phyloP scores from a whole-genome alignment of 2,113 vertebrate genomes.

The Chascanopsetta lugubris region DNA sequence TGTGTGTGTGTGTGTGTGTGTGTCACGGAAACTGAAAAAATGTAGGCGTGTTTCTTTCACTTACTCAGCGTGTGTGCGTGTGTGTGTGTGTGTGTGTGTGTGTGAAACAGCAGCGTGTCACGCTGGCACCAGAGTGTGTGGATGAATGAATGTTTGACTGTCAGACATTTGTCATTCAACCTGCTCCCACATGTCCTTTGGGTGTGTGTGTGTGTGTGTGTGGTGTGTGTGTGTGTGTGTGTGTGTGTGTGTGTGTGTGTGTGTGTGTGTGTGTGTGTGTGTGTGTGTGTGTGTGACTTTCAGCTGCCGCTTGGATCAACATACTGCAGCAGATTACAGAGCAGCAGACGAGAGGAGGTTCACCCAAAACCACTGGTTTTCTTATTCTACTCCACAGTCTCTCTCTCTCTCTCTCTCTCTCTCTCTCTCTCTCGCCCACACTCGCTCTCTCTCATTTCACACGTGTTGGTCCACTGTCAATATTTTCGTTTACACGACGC shows the following conservation, averaged over 20 bases:
- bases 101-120: conserved; percentile 39
- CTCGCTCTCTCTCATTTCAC: too few relatives aligned
- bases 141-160: conserved; percentile 35
- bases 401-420: not conserved
- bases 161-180: conserved; percentile 35
- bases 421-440: not conserved
- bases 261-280: conserved; percentile 29
- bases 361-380: not conserved
- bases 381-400: not conserved
- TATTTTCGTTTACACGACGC: not conserved
- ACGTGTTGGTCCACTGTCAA: not conserved
- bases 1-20: conserved; percentile 26
- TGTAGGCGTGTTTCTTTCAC: conserved; percentile 42
- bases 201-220: conserved; percentile 15
- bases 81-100: too few relatives aligned
- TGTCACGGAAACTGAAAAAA: conserved; percentile 16
- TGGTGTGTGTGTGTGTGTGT: conserved; percentile 22
- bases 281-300: conserved; percentile 12
- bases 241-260: conserved; percentile 6
- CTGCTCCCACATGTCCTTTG: conserved; percentile 8
- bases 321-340: conserved; percentile 47
- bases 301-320: conserved; percentile 41
- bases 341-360: not conserved
- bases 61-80: too few relatives aligned
- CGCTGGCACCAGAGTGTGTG: conserved; percentile 22